Conservation (phyloP, 2,888 invertebrate species). For the Ptychoptera albimana region DNA sequence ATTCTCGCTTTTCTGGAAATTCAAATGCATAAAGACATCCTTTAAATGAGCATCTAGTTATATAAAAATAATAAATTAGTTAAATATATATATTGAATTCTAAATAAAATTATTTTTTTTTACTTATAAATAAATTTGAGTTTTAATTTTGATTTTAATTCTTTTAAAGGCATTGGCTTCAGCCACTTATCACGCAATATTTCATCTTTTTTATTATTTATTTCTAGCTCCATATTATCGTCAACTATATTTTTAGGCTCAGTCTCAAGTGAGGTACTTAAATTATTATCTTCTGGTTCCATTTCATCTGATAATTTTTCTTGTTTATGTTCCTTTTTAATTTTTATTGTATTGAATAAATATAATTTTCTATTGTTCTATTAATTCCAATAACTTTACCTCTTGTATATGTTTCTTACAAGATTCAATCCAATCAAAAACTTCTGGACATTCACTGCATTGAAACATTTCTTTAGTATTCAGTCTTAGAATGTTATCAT, state of each 20-base stretch:
- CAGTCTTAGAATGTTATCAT: neutral
- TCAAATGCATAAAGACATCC: conserved; percentile 40
- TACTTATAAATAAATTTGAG: conserved; percentile 6
- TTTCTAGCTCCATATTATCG: conserved; percentile 7
- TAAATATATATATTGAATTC: neutral
- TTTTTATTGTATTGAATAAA: neutral
- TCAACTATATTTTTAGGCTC: conserved; percentile 1
- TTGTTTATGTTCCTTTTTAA: conserved; percentile 17
- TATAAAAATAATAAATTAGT: neutral
- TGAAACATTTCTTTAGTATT: conserved; percentile 9
- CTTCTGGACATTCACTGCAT: conserved; percentile 18
- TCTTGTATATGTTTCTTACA: conserved; percentile 25
- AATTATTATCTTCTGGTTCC: conserved; percentile 5
- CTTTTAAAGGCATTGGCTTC: conserved; percentile 10
- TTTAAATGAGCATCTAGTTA: conserved; percentile 33
- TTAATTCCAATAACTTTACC: neutral
- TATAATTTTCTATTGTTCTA: neutral
- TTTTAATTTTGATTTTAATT: conserved; percentile 9
- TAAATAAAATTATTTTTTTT: neutral
- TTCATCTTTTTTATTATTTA: neutral
- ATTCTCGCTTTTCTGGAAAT: conserved; percentile 25
- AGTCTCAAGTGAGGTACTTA: neutral
- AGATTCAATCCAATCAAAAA: conserved; percentile 19
- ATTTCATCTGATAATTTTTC: conserved; percentile 6
- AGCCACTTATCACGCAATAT: neutral